A percentile compares a stretch with the other conserved stretches of the same genome.
These are phyloP conservation scores for Drosophila triauraria DNA, from an alignment of 1,140 invertebrate species.

Conservation along the genomic window DNA sequence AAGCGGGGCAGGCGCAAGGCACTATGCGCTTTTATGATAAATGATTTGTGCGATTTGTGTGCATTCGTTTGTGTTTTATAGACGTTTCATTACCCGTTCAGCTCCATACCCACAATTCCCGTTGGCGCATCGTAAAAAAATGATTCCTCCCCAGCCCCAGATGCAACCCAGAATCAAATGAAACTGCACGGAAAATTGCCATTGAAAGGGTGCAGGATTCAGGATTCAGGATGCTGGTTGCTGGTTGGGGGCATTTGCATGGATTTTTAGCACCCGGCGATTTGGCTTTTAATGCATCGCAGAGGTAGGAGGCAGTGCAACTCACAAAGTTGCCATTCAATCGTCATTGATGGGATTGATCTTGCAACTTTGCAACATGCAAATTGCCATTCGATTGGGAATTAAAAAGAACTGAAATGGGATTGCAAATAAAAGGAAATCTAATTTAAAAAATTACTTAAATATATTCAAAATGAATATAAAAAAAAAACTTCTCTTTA, in stretches of 20 bases:
- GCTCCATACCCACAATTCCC: constrained; percentile 46
- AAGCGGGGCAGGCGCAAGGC: constrained; percentile 25
- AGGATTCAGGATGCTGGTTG: constrained; percentile 6
- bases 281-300: constrained; percentile 65
- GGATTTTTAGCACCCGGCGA: constrained; percentile 62
- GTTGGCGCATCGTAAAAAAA: constrained; percentile 63
- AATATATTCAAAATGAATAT: neutral
- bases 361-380: constrained; percentile 43
- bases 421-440: neutral
- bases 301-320: constrained; percentile 11
- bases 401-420: constrained; percentile 4
- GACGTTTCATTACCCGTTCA: constrained; percentile 76
- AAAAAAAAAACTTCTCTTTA: neutral
- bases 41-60: constrained; percentile 78
- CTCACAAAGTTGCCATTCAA: constrained; percentile 71
- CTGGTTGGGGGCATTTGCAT: constrained; percentile 54
- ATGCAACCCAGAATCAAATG: constrained; percentile 51
- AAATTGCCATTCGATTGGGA: constrained; percentile 9
- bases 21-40: constrained; percentile 75
- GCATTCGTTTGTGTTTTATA: constrained; percentile 80
- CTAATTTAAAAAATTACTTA: neutral
- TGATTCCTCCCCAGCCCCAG: constrained; percentile 17
- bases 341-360: constrained; percentile 53
- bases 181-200: constrained; percentile 76
- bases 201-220: constrained; percentile 20